Evolutionary conservation across 2,888 invertebrate genomes (phyloP), one percentile per base, ranked within the genome.

Genomic region (Plebejus argus): DNA sequence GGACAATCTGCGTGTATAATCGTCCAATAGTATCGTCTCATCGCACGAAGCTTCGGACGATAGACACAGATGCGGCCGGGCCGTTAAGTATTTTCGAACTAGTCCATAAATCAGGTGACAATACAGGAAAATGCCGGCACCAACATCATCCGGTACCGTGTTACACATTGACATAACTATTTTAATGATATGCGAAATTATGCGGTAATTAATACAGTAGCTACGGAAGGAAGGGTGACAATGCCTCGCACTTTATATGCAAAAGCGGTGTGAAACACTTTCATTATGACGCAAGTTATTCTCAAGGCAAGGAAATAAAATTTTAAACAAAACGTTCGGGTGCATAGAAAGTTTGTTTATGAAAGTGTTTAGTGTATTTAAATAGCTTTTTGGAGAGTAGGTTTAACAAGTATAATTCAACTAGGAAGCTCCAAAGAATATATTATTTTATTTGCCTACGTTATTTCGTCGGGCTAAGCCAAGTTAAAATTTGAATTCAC

Each of bases 311-410:
- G 79, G 78, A 79, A 80, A 79, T 81, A 78, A 79, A 86, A 86
- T 86, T 85, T 85, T 78, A 79, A 81, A 74, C 70, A 79, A 79
- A 80, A 76, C 80, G 79, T 78, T 78, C 78, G 49, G 45, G 72
- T 56, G 58, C 49, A 53, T 74, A 74, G 74, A 74, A 74, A 74
- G 74, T 74, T 39, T 72, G 39, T 39, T 71, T 71, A 28, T 12
- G 28, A 23, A 28, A 66, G n/a, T 66, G 12, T n/a, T 70, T 49
- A 49, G 20, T 71, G n/a, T 70, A 49, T 49, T 49, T 49, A 12
- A 49, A 12, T 49, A 49, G 49, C 49, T 12, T 45, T 45, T 45
- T 45, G 10, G 1, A 45, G 45, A 45, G 45, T 10, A 10, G 10
- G 12, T 35, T 35, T 35, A 35, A 35, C 35, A 49, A 49, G 49